These are phyloP conservation scores for Drosophila quadrilineata DNA, from an alignment of 1,140 invertebrate genomes.

Conservation along the genomic window DNA sequence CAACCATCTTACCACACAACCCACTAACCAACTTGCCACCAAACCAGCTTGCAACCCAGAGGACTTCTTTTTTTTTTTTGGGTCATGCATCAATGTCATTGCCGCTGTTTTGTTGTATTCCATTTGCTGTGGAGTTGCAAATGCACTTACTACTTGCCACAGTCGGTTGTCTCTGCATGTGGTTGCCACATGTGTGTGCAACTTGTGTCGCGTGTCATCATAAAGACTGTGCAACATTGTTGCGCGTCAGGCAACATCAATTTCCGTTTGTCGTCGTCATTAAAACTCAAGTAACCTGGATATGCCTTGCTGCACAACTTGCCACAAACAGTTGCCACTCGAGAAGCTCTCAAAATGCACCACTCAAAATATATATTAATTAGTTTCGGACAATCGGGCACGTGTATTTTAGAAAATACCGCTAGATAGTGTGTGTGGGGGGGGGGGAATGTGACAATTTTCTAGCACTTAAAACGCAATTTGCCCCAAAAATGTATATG, in stretches of 20 bases:
- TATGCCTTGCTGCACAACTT: constrained; percentile 44
- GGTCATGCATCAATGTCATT: constrained; percentile 69
- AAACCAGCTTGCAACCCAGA: too few species aligned
- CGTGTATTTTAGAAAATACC: too few species aligned
- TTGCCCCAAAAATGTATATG: too few species aligned
- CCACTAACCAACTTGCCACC: too few species aligned
- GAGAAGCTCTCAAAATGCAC: not conserved
- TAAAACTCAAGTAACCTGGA: constrained; percentile 55
- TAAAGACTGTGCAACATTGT: constrained; percentile 65
- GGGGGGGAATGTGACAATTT: constrained; percentile 59
- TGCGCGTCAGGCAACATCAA: constrained; percentile 60
- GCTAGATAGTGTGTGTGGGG: too few species aligned
- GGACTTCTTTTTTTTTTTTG: too few species aligned
- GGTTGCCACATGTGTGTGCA: constrained; percentile 50
- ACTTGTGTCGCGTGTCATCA: constrained; percentile 59
- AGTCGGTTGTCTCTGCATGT: constrained; percentile 32
- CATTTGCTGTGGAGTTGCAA: constrained; percentile 7
- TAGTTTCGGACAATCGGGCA: too few species aligned
- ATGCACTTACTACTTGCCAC: constrained; percentile 17
- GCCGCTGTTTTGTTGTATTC: too few species aligned
- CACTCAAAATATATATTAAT: too few species aligned
- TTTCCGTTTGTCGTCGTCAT: constrained; percentile 76
- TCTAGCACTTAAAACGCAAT: constrained; percentile 71
- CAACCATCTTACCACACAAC: too few species aligned
- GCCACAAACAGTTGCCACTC: too few species aligned